Percentiles rank a stretch among this genome's conserved stretches.
Evolutionary conservation across 2,113 vertebrate species (phyloP).

Genomic region (Elanoides forficatus): DNA sequence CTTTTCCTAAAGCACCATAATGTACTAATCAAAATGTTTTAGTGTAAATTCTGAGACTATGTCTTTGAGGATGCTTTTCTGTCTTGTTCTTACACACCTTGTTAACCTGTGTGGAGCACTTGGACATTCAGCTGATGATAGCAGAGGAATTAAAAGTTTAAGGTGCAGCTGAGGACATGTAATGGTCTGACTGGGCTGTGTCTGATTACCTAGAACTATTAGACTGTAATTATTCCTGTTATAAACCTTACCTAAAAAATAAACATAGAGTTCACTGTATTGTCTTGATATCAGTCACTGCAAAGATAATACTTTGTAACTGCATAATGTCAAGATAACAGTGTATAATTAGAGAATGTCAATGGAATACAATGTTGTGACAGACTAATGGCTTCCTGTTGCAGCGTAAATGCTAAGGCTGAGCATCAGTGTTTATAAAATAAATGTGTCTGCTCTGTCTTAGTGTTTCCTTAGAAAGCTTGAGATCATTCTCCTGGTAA

Average conservation of each 20-base stretch:
- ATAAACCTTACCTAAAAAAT: not conserved
- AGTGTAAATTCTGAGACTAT: not conserved
- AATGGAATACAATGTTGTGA: not conserved
- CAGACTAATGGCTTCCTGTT: constrained; percentile 42
- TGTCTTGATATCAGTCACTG: not conserved
- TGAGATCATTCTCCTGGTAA: constrained; percentile 8
- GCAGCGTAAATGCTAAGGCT: not conserved
- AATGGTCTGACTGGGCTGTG: not conserved
- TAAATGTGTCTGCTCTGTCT: constrained; percentile 21
- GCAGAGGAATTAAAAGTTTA: not conserved
- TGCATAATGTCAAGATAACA: constrained; percentile 6
- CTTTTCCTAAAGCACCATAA: not conserved
- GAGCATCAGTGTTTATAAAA: constrained; percentile 33
- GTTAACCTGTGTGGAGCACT: not conserved
- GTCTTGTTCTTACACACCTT: not conserved
- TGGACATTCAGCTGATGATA: not conserved
- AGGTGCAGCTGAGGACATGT: not conserved
- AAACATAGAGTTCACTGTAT: not conserved
- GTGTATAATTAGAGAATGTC: not conserved
- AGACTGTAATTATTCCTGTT: not conserved
- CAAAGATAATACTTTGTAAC: not conserved
- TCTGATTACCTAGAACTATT: not conserved
- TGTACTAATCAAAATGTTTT: not conserved
- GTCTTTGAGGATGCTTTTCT: not conserved
- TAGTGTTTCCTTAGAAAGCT: constrained; percentile 28